Evolutionary conservation across 2,888 invertebrate species (phyloP).

Genomic region (Hybos culiciformis): DNA sequence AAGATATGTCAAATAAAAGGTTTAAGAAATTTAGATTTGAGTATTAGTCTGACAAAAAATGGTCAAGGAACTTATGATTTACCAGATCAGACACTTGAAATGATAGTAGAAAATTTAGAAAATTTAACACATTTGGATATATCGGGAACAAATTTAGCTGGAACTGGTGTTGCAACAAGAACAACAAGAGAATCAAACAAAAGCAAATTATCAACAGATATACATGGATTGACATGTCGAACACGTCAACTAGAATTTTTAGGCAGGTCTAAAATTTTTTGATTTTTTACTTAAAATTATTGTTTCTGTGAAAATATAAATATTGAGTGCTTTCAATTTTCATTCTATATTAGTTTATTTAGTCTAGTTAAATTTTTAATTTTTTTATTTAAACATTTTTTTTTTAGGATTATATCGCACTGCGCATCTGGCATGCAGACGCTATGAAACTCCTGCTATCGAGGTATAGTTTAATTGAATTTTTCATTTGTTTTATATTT

Average conservation of each 20-base stretch:
- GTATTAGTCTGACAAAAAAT: conserved; percentile 48
- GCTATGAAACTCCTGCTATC: conserved; percentile 83
- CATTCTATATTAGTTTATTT: too few species aligned
- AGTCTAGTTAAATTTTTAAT: too few species aligned
- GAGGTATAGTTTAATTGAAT: conserved; percentile 41
- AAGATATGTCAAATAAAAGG: conserved; percentile 44
- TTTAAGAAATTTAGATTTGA: conserved; percentile 69
- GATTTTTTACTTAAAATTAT: too few species aligned
- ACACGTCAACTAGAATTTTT: conserved; percentile 67
- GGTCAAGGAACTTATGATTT: conserved; percentile 59
- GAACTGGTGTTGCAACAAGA: conserved; percentile 66
- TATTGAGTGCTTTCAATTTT: too few species aligned
- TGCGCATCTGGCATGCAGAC: conserved; percentile 73
- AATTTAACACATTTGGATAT: conserved; percentile 76
- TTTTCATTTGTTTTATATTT: not conserved
- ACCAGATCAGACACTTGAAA: conserved; percentile 54
- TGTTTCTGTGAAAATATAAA: too few species aligned
- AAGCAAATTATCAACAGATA: conserved; percentile 41
- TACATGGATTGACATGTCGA: conserved; percentile 71
- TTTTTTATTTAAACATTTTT: too few species aligned
- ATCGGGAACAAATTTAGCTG: conserved; percentile 90
- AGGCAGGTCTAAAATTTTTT: too few species aligned
- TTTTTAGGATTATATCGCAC: conserved; percentile 89
- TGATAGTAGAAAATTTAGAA: conserved; percentile 60
- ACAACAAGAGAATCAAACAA: conserved; percentile 36